Conservation (phyloP, 2,113 vertebrate genomes). For the Barbus barbus region DNA sequence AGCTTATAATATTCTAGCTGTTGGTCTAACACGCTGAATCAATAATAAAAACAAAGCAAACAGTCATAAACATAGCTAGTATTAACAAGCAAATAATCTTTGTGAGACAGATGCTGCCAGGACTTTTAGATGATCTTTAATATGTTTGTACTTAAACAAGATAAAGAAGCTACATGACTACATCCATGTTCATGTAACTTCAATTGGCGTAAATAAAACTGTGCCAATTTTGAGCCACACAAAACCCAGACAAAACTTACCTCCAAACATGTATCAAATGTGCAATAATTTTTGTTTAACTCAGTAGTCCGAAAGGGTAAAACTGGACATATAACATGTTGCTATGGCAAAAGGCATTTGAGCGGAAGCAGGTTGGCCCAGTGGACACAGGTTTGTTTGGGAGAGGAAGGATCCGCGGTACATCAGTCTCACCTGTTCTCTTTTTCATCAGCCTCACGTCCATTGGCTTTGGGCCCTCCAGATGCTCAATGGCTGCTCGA, state of each 20-base stretch:
- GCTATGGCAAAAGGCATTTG: constrained; percentile 93
- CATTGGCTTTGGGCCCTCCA: constrained; percentile 95
- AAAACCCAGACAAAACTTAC: constrained; percentile 40
- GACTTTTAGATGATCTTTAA: background rate
- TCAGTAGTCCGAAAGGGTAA: background rate
- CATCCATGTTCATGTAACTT: background rate
- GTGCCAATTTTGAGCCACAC: background rate
- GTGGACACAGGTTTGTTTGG: constrained; percentile 75
- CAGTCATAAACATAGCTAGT: constrained; percentile 12
- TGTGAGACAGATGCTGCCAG: background rate
- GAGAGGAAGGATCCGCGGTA: constrained; percentile 64
- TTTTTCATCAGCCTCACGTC: constrained; percentile 98
- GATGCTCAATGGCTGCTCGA: constrained; percentile 88
- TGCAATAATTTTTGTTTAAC: background rate
- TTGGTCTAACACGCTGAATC: constrained; percentile 49
- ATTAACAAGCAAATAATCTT: background rate
- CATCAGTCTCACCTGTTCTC: constrained; percentile 95
- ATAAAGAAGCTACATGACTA: constrained; percentile 11
- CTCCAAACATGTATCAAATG: constrained; percentile 14
- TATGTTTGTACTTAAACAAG: background rate
- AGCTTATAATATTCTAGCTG: constrained; percentile 71
- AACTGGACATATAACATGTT: constrained; percentile 68
- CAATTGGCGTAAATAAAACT: background rate
- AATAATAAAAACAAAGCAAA: constrained; percentile 45
- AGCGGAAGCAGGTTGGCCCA: constrained; percentile 85